phyloP scores from a whole-genome alignment of 2,888 invertebrate species.

The Pycnomerus fuliginosus region DNA sequence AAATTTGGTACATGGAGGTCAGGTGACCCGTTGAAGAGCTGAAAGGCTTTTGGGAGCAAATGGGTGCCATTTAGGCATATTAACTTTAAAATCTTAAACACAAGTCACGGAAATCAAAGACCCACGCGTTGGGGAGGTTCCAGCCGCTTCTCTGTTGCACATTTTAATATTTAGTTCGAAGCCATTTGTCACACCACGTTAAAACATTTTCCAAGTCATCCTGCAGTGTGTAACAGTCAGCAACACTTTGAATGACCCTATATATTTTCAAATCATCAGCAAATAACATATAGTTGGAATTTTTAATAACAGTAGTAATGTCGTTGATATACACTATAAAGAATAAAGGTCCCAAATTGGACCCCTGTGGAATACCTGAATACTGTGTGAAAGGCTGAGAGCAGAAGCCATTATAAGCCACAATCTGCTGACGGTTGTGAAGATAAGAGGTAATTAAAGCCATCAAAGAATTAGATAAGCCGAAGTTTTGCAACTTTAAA shows the following conservation, averaged over 20 bases:
- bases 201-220: not conserved
- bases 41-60: too few species aligned
- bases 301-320: not conserved
- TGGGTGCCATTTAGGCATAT: too few species aligned
- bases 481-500: too few species aligned
- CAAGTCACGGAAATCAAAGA: too few species aligned
- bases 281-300: conserved; percentile 1
- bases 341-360: conserved; percentile 7
- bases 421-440: not conserved
- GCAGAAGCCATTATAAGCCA: conserved; percentile 1
- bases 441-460: not conserved
- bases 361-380: conserved; percentile 6
- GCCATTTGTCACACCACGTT: conserved; percentile 2
- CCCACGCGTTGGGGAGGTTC: too few species aligned
- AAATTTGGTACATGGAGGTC: too few species aligned
- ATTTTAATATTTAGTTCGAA: conserved; percentile 4
- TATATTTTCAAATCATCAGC: conserved; percentile 5
- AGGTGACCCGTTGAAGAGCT: too few species aligned
- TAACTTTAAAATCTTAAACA: too few species aligned
- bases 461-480: not conserved
- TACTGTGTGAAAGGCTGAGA: not conserved
- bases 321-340: conserved; percentile 4
- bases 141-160: too few species aligned
- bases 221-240: conserved; percentile 1
- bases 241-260: not conserved